Evolutionary conservation across 2,113 vertebrate species (phyloP).

Genomic region (Anseranas semipalmata): DNA sequence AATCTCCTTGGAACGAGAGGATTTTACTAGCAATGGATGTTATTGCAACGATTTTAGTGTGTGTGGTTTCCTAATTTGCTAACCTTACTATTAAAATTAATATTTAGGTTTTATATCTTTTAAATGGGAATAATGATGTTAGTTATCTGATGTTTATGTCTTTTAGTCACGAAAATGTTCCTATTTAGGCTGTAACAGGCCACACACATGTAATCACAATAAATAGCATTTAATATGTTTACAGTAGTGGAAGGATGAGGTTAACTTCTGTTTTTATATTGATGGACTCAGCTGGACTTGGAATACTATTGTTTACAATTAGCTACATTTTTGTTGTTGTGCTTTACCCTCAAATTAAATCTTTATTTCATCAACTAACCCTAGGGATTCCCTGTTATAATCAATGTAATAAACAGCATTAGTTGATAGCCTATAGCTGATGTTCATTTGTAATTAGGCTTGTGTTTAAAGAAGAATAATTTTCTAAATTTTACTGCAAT

Average conservation of each 20-base stretch:
- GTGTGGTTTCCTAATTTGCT: slow-evolving; percentile 63
- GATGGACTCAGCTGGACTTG: slow-evolving; percentile 84
- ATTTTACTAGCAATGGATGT: slow-evolving; percentile 18
- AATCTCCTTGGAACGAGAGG: slow-evolving; percentile 48
- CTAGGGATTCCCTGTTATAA: slow-evolving; percentile 80
- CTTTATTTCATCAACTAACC: slow-evolving; percentile 83
- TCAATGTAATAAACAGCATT: slow-evolving; percentile 83
- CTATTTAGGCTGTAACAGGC: slow-evolving; percentile 80
- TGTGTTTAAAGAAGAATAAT: slow-evolving; percentile 77
- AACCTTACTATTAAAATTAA: slow-evolving; percentile 84
- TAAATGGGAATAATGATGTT: slow-evolving; percentile 76
- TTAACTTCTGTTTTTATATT: slow-evolving; percentile 84
- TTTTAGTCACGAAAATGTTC: slow-evolving; percentile 86
- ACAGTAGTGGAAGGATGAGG: slow-evolving; percentile 85
- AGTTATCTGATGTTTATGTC: slow-evolving; percentile 81
- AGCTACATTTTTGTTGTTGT: slow-evolving; percentile 85
- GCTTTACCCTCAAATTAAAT: slow-evolving; percentile 82
- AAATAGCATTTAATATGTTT: slow-evolving; percentile 94
- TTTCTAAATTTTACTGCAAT: slow-evolving; percentile 74
- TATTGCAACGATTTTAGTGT: slow-evolving; percentile 52
- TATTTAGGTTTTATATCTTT: slow-evolving; percentile 83
- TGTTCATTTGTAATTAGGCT: slow-evolving; percentile 74
- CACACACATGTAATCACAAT: slow-evolving; percentile 87
- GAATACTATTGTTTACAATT: slow-evolving; percentile 85
- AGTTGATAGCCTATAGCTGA: slow-evolving; percentile 61